These are phyloP conservation scores for Taeniopygia guttata DNA, from an alignment of 2,797 vertebrate species.

Conservation along the genomic window DNA sequence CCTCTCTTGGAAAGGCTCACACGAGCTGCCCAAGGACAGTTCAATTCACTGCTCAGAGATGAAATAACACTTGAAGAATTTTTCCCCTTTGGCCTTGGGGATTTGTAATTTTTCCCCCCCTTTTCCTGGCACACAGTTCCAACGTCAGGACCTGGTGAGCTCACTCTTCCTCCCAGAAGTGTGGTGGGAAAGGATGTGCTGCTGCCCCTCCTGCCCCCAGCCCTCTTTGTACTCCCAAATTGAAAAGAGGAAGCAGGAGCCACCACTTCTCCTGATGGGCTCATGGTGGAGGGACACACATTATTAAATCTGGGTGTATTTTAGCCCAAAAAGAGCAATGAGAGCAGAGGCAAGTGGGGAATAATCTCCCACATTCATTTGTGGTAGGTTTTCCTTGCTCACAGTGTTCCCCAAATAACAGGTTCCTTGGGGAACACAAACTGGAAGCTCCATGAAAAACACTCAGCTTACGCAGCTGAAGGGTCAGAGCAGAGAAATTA, in stretches of 20 bases:
- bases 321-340: background rate
- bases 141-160: background rate
- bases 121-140: background rate
- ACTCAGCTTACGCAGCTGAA: background rate
- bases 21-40: background rate
- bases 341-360: background rate
- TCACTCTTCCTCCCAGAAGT: background rate
- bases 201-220: background rate
- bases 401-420: background rate
- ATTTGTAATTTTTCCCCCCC: background rate
- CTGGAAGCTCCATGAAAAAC: background rate
- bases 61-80: background rate
- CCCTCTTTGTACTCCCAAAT: background rate
- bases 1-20: fast-evolving
- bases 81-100: background rate
- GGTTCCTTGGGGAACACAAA: background rate
- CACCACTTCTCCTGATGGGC: background rate
- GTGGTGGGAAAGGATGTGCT: background rate
- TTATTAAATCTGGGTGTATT: background rate
- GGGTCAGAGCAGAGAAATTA: background rate
- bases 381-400: background rate
- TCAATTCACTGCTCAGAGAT: background rate
- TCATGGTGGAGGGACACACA: fast-evolving
- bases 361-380: background rate
- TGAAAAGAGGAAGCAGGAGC: background rate